A percentile compares a stretch with the other conserved stretches of the same genome.
These are phyloP conservation scores for Brenthis hecate DNA, from an alignment of 2,888 invertebrate genomes.

Conservation along the genomic window DNA sequence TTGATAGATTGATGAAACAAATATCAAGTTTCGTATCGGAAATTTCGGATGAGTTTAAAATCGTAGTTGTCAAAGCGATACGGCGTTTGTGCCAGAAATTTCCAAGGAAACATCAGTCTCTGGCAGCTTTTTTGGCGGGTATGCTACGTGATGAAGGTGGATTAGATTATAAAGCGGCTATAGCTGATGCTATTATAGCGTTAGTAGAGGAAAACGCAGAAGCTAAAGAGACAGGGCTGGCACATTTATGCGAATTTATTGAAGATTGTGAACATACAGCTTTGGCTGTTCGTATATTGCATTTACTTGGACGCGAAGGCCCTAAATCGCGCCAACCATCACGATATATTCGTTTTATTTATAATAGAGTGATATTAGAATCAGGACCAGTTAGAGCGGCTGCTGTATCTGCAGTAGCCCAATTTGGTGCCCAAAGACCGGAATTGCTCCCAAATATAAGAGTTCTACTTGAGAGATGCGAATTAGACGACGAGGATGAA, in stretches of 20 bases:
- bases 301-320: constrained; percentile 97
- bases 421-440: constrained; percentile 97
- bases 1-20: constrained; percentile 99
- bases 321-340: constrained; percentile 97
- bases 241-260: constrained; percentile 99
- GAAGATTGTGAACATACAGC: constrained; percentile 99
- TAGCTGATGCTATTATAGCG: constrained; percentile 98
- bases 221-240: constrained; percentile 97
- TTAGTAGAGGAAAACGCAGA: constrained; percentile 99
- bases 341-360: constrained; percentile 91
- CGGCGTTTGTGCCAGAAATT: constrained; percentile 96
- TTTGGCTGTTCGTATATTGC: constrained; percentile 96
- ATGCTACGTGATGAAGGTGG: constrained; percentile 99
- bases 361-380: constrained; percentile 96
- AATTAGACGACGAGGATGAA: constrained; percentile 98
- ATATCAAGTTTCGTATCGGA: constrained; percentile 99
- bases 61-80: constrained; percentile 97
- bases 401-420: constrained; percentile 98
- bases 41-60: constrained; percentile 99
- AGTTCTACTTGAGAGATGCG: constrained; percentile 90
- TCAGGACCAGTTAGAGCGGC: constrained; percentile 97
- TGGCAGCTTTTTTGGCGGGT: constrained; percentile 98
- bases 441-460: constrained; percentile 86
- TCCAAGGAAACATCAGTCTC: constrained; percentile 96
- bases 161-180: constrained; percentile 98